phyloP scores from a whole-genome alignment of 2,797 vertebrate species.

The Halcyon smyrnensis region DNA sequence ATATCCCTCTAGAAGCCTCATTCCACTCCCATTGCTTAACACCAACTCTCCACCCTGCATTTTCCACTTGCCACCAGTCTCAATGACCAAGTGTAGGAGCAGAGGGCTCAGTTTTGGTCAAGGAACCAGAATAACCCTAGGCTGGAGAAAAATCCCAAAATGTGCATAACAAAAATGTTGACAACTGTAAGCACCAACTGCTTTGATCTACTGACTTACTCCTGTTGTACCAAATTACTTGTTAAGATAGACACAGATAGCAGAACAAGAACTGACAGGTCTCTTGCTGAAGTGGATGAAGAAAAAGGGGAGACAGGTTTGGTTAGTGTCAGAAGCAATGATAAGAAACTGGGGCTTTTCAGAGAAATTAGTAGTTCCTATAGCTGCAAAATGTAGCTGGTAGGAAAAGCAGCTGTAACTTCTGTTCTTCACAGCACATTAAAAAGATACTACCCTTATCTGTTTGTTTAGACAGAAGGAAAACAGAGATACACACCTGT shows the following conservation, averaged over 20 bases:
- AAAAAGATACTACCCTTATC: neutral
- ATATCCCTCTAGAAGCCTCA: neutral
- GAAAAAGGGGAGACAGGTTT: neutral
- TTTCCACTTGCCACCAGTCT: accelerated
- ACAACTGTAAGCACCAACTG: neutral
- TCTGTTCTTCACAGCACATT: neutral
- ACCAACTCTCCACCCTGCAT: neutral
- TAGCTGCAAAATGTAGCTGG: neutral
- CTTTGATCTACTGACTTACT: neutral
- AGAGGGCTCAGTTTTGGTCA: neutral
- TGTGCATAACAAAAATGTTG: neutral
- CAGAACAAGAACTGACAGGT: neutral
- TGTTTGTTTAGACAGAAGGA: neutral
- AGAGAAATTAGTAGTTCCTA: neutral
- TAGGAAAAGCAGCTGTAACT: neutral
- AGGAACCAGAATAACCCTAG: neutral
- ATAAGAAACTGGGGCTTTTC: neutral
- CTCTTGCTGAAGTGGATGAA: neutral
- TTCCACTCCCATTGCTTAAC: neutral
- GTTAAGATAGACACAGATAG: neutral
- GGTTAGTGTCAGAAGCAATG: neutral
- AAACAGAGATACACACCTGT: neutral
- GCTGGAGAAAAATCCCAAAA: neutral
- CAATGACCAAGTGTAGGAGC: neutral
- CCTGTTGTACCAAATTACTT: neutral